Conservation (phyloP, 2,797 vertebrate species). For the Melanotaenia trifasciata region DNA sequence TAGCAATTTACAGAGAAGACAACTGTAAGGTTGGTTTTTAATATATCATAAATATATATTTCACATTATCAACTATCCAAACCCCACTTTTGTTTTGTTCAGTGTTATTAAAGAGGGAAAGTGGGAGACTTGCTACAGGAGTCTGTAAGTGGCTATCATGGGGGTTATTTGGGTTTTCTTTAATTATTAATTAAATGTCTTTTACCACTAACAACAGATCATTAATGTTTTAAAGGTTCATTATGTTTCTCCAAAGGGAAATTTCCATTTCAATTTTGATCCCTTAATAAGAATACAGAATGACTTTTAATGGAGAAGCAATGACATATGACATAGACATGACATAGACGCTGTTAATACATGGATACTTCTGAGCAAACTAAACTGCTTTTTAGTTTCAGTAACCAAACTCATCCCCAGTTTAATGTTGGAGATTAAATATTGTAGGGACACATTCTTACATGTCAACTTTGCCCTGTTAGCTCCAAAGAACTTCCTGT, state of each 20-base stretch:
- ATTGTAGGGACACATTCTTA: slow-evolving; percentile 3
- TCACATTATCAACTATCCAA: background rate
- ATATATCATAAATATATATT: background rate
- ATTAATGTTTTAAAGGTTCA: slow-evolving; percentile 47
- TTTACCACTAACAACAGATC: slow-evolving; percentile 26
- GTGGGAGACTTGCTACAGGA: background rate
- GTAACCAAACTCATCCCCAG: slow-evolving; percentile 28
- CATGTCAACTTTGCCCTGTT: slow-evolving; percentile 1
- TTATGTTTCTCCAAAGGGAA: slow-evolving; percentile 23
- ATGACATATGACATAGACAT: background rate
- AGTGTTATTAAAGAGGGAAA: background rate
- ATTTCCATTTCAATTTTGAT: slow-evolving; percentile 20
- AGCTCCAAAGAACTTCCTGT: slow-evolving; percentile 3
- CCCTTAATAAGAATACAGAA: slow-evolving; percentile 2
- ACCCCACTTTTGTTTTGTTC: background rate
- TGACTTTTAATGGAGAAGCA: too few relatives aligned
- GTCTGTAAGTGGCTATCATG: background rate
- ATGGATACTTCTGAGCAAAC: slow-evolving; percentile 1
- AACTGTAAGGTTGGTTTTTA: background rate
- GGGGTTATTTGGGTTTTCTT: slow-evolving; percentile 33
- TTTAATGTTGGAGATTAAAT: slow-evolving; percentile 28
- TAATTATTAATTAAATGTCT: slow-evolving; percentile 43
- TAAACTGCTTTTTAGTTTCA: slow-evolving; percentile 19
- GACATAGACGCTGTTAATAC: background rate
- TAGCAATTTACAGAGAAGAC: background rate